phyloP scores from a whole-genome alignment of 2,797 vertebrate species.

The Melanotaenia pygmaea region DNA sequence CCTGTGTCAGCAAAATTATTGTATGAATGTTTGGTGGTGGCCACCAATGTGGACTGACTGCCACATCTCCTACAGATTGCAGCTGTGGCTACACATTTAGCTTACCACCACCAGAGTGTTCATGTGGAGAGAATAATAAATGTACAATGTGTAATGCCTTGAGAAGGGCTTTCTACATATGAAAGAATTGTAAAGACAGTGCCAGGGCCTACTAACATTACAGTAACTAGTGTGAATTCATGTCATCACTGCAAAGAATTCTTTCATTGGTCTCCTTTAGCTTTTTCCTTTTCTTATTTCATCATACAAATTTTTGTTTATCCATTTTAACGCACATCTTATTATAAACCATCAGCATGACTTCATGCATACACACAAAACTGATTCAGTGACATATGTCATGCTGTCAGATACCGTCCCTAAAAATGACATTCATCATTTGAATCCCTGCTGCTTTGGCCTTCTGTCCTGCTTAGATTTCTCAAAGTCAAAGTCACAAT shows the following conservation, averaged over 20 bases:
- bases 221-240: neutral
- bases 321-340: neutral
- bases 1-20: no score
- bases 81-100: no score
- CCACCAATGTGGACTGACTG: no score
- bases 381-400: neutral
- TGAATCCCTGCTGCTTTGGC: slow-evolving; percentile 6
- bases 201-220: no score
- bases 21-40: no score
- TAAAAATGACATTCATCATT: slow-evolving; percentile 16
- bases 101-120: no score
- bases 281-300: neutral
- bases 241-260: neutral
- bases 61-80: no score
- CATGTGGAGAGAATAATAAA: no score
- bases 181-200: no score
- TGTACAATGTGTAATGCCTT: no score
- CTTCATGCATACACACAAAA: neutral
- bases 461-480: neutral
- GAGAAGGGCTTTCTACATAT: no score
- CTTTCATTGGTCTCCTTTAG: neutral
- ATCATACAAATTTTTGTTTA: neutral
- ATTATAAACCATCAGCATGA: slow-evolving; percentile 2
- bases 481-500: neutral
- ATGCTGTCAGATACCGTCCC: neutral